Percentiles rank a stretch among this genome's conserved stretches.
Evolutionary conservation across 2,888 invertebrate genomes (phyloP).

Genomic region (Drosophila antonietae): DNA sequence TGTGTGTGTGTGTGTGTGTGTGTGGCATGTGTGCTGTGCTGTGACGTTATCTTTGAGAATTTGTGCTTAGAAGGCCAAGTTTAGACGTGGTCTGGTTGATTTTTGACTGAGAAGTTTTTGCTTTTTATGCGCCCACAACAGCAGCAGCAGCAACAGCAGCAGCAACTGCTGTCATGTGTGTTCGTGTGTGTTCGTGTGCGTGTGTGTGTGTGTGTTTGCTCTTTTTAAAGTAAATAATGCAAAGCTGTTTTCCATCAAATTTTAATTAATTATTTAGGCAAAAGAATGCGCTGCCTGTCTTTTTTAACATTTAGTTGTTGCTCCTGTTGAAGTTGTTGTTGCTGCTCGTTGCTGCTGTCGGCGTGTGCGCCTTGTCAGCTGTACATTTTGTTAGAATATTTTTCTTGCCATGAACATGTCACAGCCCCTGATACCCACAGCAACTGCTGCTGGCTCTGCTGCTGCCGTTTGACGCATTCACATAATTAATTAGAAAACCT

Average conservation of each 20-base stretch:
- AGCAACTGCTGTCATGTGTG: conserved; percentile 29
- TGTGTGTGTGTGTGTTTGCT: conserved; percentile 50
- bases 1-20: conserved; percentile 28
- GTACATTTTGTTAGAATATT: conserved; percentile 45
- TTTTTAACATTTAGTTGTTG: conserved; percentile 17
- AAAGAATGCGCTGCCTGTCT: conserved; percentile 65
- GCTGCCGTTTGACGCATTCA: conserved; percentile 50
- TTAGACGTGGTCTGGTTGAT: conserved; percentile 62
- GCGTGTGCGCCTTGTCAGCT: conserved; percentile 55
- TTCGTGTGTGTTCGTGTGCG: conserved; percentile 42
- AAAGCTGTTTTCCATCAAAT: conserved; percentile 84
- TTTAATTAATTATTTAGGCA: conserved; percentile 84
- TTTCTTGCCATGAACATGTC: conserved; percentile 49
- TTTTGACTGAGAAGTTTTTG: conserved; percentile 31
- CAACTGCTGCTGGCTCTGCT: not conserved
- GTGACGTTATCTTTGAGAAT: conserved; percentile 59
- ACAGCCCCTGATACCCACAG: conserved; percentile 24
- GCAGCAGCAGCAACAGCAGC: conserved; percentile 14
- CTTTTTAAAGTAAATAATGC: conserved; percentile 83
- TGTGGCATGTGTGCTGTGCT: conserved; percentile 25
- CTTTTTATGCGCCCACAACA: conserved; percentile 30
- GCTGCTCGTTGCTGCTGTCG: conserved; percentile 7
- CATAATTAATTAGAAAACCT: conserved; percentile 78
- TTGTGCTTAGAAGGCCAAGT: conserved; percentile 63
- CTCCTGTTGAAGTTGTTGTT: conserved; percentile 21